Percentiles rank a stretch among this genome's conserved stretches.
These are phyloP conservation scores for Polydrusus tereticollis DNA, from an alignment of 2,888 invertebrate genomes.

Conservation along the genomic window DNA sequence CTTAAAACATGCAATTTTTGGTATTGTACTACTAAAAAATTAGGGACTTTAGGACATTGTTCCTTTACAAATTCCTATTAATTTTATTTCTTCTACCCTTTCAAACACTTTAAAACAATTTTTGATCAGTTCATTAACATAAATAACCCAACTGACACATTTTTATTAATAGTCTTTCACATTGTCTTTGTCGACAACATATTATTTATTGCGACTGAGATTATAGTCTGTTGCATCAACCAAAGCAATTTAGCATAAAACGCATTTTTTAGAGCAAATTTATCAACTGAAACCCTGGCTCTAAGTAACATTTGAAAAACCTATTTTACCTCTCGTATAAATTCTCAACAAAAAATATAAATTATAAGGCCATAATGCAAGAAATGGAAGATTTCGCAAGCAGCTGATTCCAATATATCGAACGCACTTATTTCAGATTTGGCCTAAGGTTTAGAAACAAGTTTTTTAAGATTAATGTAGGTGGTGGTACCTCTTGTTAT, in stretches of 20 bases:
- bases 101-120: too few species aligned
- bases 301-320: too few species aligned
- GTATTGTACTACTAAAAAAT: too few species aligned
- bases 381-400: too few species aligned
- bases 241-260: not conserved
- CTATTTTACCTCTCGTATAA: too few species aligned
- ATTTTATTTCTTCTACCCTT: too few species aligned
- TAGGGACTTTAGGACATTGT: too few species aligned
- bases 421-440: not conserved
- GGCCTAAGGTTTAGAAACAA: not conserved
- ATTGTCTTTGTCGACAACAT: not conserved
- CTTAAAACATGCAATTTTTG: too few species aligned
- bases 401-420: not conserved
- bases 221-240: constrained; percentile 1
- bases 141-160: constrained; percentile 3
- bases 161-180: constrained; percentile 18
- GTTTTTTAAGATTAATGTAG: constrained; percentile 12
- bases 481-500: constrained; percentile 7
- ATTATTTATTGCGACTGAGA: not conserved
- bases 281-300: too few species aligned
- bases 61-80: too few species aligned
- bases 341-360: too few species aligned
- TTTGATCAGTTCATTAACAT: not conserved
- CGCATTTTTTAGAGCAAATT: not conserved
- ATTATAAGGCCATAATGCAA: too few species aligned